Base-by-base conservation (phyloP, 1,140 invertebrate genomes). In the Galleria mellonella region DNA sequence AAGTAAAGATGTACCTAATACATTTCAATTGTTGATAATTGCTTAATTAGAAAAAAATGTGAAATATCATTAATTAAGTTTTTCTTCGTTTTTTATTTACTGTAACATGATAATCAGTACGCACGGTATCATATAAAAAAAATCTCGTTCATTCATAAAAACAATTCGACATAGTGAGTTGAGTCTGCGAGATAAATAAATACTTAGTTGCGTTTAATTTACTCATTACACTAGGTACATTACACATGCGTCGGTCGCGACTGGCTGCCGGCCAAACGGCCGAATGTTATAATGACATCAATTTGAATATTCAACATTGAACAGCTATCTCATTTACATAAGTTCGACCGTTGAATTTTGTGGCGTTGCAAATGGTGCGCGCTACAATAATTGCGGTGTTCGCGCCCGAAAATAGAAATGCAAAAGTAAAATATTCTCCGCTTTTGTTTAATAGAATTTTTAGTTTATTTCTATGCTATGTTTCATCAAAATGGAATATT, bases 241-340 rank as follows among this genome's bases (percentile, higher is more conserved):
- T 47, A 45, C 41, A 37, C 31, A 66, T 68, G 60, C 63, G 58
- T 2, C 17, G 17, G 17, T 23, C 17, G 55, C 37, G 12, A 47
- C 76, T 84, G 81, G 81, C 81, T 58, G 51, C 52, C 50, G 53
- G 75, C 81, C 81, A 82, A 81, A 81, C 72, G 56, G 72, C 59
- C 77, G 69, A 73, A 81, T 72, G 76, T 81, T 84, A 84, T 84
- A 84, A 84, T 84, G 81, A 84, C 81, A 84, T 84, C 76, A 82
- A 83, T 84, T 83, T 84, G 81, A 84, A 84, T 84, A 84, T 83
- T 83, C 81, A 83, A 76, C 78, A 81, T 83, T 58, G 78, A 81
- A 77, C 76, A 70, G 71, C 72, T 67, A 82, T 73, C 67, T 58
- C 72, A 84, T 84, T 84, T 77, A 78, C 81, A 83, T 82, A 84